Conservation (phyloP, 2,797 vertebrate genomes). For the Falco naumanni region DNA sequence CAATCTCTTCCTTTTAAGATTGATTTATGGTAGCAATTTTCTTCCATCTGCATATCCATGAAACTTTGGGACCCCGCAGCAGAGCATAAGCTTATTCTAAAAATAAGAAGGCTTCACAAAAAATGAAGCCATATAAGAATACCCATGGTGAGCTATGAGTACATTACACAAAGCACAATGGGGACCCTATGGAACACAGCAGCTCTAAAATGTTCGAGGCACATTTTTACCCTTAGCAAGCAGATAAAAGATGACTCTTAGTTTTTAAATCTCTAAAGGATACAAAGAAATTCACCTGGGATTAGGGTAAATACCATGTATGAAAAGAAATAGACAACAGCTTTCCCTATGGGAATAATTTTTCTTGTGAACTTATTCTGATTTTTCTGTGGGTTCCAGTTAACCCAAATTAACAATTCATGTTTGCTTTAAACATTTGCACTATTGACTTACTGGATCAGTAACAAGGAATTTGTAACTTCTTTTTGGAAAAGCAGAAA, state of each 20-base stretch:
- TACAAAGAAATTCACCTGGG: slow-evolving; percentile 22
- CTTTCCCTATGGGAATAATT: neutral
- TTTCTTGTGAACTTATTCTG: neutral
- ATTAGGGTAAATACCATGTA: neutral
- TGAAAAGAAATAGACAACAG: neutral
- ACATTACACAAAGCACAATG: slow-evolving; percentile 10
- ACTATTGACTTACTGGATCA: slow-evolving; percentile 14
- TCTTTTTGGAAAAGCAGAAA: neutral
- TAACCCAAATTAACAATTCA: neutral
- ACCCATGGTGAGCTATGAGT: slow-evolving; percentile 9
- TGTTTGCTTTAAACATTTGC: slow-evolving; percentile 38
- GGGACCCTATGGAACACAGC: neutral
- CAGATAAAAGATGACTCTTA: slow-evolving; percentile 14
- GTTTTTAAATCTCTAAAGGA: neutral
- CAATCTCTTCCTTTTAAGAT: neutral
- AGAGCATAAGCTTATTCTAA: slow-evolving; percentile 32
- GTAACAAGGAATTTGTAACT: neutral
- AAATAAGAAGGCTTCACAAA: slow-evolving; percentile 40
- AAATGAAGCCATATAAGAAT: slow-evolving; percentile 1
- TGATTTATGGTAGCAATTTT: slow-evolving; percentile 30
- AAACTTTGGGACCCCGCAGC: neutral
- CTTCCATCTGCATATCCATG: slow-evolving; percentile 24
- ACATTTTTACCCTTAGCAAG: slow-evolving; percentile 26
- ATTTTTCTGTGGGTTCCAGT: slow-evolving; percentile 9
- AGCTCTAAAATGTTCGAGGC: slow-evolving; percentile 17